phyloP scores from a whole-genome alignment of 2,797 vertebrate genomes.

The Pygocentrus nattereri region DNA sequence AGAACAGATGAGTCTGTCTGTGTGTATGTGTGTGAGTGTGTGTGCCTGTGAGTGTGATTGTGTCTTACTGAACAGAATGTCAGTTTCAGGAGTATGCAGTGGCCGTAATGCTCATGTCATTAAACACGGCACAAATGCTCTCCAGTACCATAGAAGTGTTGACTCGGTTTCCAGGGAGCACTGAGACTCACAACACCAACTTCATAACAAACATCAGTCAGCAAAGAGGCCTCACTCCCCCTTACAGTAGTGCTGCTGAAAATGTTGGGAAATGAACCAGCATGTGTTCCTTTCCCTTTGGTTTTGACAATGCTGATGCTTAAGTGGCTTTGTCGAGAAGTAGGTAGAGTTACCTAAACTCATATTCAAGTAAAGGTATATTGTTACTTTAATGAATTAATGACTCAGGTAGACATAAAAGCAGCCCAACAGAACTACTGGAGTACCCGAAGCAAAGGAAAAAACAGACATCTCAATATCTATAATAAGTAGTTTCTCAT shows the following conservation, averaged over 20 bases:
- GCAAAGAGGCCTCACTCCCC: conserved; percentile 59
- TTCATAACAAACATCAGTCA: conserved; percentile 78
- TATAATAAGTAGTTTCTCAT: no score
- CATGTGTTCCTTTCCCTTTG: conserved; percentile 12
- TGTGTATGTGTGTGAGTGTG: not conserved
- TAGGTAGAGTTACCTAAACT: not conserved
- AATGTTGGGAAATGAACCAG: conserved; percentile 33
- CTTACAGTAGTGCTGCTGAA: conserved; percentile 49
- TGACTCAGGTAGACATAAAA: not conserved
- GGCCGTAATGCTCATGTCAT: conserved; percentile 71
- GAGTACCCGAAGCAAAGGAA: no score
- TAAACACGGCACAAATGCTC: conserved; percentile 68
- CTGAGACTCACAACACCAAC: conserved; percentile 68
- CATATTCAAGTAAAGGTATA: not conserved
- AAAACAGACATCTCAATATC: no score
- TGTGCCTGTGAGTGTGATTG: conserved; percentile 4
- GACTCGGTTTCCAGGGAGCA: conserved; percentile 73
- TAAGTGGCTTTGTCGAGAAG: not conserved
- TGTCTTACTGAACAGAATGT: conserved; percentile 30
- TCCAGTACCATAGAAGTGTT: conserved; percentile 72
- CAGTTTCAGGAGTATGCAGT: conserved; percentile 56
- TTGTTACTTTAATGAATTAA: not conserved
- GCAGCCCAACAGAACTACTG: no score
- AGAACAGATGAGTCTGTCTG: conserved; percentile 37
- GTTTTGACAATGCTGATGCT: conserved; percentile 29